A percentile compares a stretch with the other conserved stretches of the same genome.
Conservation (phyloP, 2,888 invertebrate genomes). For the Drosophila tanythrix region DNA sequence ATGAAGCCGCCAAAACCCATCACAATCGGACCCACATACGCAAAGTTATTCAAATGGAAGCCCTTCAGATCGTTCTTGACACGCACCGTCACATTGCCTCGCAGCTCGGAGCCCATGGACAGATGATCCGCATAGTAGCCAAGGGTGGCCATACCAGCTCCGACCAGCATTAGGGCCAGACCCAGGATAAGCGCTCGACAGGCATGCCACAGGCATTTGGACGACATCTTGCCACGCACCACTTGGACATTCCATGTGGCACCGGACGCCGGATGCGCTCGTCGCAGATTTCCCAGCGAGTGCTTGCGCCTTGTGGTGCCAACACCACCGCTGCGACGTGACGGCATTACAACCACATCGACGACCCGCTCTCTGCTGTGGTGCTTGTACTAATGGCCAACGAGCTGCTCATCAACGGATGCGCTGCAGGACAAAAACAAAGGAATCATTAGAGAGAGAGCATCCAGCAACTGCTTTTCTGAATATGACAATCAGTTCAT, state of each 20-base stretch:
- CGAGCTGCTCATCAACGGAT: conserved; percentile 33
- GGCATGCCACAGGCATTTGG: conserved; percentile 96
- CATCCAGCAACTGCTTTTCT: background rate
- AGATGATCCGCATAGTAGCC: conserved; percentile 94
- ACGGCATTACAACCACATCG: conserved; percentile 75
- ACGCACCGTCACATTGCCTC: conserved; percentile 91
- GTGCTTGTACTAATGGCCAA: conserved; percentile 16
- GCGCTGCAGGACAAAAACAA: conserved; percentile 31
- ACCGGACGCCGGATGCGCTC: conserved; percentile 91
- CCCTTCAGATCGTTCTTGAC: conserved; percentile 93
- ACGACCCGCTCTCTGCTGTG: conserved; percentile 14
- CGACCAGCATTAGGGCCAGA: conserved; percentile 93
- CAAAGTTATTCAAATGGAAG: conserved; percentile 94
- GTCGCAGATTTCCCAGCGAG: conserved; percentile 87
- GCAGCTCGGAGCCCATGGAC: conserved; percentile 91
- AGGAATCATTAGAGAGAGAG: conserved; percentile 11
- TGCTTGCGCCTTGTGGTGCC: conserved; percentile 83
- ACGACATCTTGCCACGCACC: conserved; percentile 94
- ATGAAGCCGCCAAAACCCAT: conserved; percentile 99
- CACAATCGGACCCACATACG: conserved; percentile 98
- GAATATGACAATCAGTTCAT: conserved; percentile 23
- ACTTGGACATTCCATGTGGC: conserved; percentile 95
- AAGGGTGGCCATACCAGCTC: conserved; percentile 96
- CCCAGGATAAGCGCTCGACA: conserved; percentile 96
- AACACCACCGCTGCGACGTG: conserved; percentile 79